phyloP scores from a whole-genome alignment of 2,797 vertebrate genomes.

The Pipistrellus nathusii region DNA sequence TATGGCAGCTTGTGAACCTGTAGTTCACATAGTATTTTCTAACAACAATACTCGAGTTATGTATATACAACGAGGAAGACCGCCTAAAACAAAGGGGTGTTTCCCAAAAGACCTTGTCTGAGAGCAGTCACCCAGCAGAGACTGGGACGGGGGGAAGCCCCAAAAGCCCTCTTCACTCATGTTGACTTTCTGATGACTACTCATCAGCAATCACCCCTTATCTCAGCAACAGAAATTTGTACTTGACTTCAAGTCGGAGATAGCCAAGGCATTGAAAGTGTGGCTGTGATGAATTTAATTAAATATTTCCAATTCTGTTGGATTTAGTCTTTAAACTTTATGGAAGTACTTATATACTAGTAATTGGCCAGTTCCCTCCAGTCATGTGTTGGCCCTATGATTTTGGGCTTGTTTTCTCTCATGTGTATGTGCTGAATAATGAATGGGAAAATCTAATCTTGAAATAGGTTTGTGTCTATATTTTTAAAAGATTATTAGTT shows the following conservation, averaged over 20 bases:
- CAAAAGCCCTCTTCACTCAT: background rate
- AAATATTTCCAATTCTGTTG: slow-evolving; percentile 44
- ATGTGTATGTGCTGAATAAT: background rate
- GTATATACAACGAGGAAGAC: background rate
- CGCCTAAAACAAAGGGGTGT: background rate
- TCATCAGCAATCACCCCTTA: background rate
- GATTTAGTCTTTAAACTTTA: slow-evolving; percentile 63
- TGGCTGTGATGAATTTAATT: slow-evolving; percentile 61
- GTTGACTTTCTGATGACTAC: background rate
- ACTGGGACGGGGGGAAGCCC: background rate
- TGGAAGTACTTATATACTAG: background rate
- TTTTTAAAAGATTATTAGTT: slow-evolving; percentile 60
- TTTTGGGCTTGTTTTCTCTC: slow-evolving; percentile 1
- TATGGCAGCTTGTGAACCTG: background rate
- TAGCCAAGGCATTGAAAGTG: background rate
- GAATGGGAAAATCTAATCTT: slow-evolving; percentile 22
- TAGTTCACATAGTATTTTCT: background rate
- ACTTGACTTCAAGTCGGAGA: slow-evolving; percentile 4
- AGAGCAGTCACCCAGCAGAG: background rate
- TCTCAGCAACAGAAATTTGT: background rate
- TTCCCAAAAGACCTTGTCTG: background rate
- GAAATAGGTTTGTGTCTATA: slow-evolving; percentile 36
- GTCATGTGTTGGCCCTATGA: background rate
- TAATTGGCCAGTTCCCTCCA: background rate
- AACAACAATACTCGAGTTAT: background rate